These are phyloP conservation scores for Sminthurides bifidus DNA, from an alignment of 1,140 invertebrate species.

Conservation along the genomic window DNA sequence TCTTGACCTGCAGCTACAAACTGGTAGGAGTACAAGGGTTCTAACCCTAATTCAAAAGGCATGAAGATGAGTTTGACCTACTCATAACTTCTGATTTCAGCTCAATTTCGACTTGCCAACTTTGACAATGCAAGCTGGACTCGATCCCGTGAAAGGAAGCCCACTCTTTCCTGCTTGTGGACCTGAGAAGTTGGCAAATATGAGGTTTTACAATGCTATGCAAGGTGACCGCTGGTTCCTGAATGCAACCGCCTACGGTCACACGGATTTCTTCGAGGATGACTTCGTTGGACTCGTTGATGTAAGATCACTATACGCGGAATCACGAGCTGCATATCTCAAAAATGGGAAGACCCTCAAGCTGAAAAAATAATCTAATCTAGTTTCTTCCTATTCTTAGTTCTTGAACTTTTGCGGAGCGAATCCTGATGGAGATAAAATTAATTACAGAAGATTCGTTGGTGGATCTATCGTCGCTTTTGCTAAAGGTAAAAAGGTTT, in stretches of 20 bases:
- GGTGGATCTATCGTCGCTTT: slow-evolving; percentile 8
- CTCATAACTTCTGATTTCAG: not conserved
- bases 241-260: slow-evolving; percentile 30
- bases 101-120: slow-evolving; percentile 28
- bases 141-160: slow-evolving; percentile 12
- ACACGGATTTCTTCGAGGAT: slow-evolving; percentile 29
- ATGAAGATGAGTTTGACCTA: no score
- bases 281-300: slow-evolving; percentile 13
- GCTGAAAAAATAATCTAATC: not conserved
- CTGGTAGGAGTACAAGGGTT: no score
- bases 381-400: not conserved
- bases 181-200: slow-evolving; percentile 23
- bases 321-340: not conserved
- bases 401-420: slow-evolving; percentile 6
- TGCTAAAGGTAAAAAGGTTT: slow-evolving; percentile 4
- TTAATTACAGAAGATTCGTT: not conserved
- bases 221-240: slow-evolving; percentile 26
- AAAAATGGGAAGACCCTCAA: not conserved
- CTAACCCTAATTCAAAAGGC: no score
- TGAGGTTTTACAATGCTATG: slow-evolving; percentile 30
- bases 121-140: slow-evolving; percentile 25
- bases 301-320: not conserved
- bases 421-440: not conserved
- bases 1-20: not conserved
- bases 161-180: slow-evolving; percentile 20